Evolutionary conservation across 30 jellyfish, hydroid and myxozoan genomes (phyloP).

Genomic region (Hydractinia echinata): DNA sequence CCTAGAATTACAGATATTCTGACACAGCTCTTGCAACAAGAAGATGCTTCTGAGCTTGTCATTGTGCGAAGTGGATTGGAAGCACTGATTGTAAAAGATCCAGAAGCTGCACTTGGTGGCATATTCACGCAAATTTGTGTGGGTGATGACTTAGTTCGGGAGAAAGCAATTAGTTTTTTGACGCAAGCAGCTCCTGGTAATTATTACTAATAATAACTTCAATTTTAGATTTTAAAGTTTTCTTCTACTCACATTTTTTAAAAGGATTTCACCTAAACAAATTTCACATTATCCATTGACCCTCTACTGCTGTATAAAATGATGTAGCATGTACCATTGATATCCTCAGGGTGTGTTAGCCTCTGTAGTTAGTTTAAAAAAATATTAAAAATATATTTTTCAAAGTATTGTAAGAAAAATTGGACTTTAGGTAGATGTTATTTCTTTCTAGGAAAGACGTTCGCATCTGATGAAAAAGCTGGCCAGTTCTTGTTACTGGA

Average conservation of each 20-base stretch:
- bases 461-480: constrained; percentile 24
- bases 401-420: too few species aligned
- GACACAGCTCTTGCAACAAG: constrained; percentile 91
- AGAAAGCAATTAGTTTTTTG: constrained; percentile 54
- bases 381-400: too few species aligned
- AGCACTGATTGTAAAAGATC: constrained; percentile 59
- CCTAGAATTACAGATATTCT: constrained; percentile 77
- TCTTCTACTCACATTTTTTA: too few species aligned
- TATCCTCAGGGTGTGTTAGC: too few species aligned
- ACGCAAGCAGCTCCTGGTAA: constrained; percentile 21
- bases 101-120: constrained; percentile 86
- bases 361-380: too few species aligned
- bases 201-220: too few species aligned
- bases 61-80: constrained; percentile 72
- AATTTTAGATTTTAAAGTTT: too few species aligned
- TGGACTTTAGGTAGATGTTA: too few species aligned
- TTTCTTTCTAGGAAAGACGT: constrained; percentile 13
- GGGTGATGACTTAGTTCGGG: constrained; percentile 89
- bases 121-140: constrained; percentile 73
- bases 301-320: too few species aligned
- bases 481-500: constrained; percentile 33
- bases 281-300: too few species aligned
- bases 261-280: too few species aligned
- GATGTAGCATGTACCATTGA: too few species aligned
- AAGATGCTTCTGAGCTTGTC: constrained; percentile 75